Conservation (phyloP, 2,888 invertebrate species). For the Eupithecia centaureata region DNA sequence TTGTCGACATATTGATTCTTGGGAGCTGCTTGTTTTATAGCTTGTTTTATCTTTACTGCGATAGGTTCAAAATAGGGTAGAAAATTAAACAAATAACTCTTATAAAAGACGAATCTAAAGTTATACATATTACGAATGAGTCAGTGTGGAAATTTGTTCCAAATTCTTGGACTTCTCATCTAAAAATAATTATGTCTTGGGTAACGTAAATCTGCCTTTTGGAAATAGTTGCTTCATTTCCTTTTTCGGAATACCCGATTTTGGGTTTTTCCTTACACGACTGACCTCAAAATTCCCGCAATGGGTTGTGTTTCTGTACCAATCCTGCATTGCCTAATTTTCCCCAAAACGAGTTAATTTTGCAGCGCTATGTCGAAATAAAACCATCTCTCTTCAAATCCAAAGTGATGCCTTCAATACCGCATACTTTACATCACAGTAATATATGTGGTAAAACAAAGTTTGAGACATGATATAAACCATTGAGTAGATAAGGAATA, state of each 20-base stretch:
- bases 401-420: neutral
- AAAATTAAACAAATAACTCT: neutral
- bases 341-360: neutral
- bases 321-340: neutral
- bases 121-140: neutral
- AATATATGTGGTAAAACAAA: neutral
- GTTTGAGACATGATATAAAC: neutral
- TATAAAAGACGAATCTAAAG: neutral
- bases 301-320: slow-evolving; percentile 3
- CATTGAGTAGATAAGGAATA: neutral
- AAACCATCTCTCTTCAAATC: neutral
- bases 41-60: neutral
- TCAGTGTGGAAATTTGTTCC: neutral
- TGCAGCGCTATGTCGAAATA: neutral
- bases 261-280: slow-evolving; percentile 9
- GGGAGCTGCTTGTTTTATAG: neutral
- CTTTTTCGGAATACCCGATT: slow-evolving; percentile 13
- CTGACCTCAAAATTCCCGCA: neutral
- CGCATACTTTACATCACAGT: neutral
- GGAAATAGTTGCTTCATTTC: slow-evolving; percentile 8
- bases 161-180: slow-evolving; percentile 25
- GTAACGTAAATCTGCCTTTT: slow-evolving; percentile 10
- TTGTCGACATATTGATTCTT: neutral
- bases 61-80: neutral
- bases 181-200: slow-evolving; percentile 5